Evolutionary conservation across 2,113 vertebrate genomes (phyloP).

Genomic region (Dromiciops gliroides): DNA sequence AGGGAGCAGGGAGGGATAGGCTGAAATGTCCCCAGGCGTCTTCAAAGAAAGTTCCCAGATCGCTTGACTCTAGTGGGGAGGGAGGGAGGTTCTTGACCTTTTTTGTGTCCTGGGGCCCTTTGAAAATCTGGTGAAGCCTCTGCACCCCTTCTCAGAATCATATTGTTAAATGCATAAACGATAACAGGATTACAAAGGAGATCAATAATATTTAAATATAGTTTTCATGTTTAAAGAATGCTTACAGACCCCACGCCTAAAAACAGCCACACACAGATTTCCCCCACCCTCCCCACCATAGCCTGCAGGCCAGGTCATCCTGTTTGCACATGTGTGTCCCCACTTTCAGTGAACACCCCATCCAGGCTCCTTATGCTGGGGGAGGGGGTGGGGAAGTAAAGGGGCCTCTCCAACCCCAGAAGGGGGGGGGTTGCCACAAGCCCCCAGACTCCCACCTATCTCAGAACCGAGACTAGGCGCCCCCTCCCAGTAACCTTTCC

Average conservation of each 20-base stretch:
- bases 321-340: no score
- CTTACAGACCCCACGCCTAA: not conserved
- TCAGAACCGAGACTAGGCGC: no score
- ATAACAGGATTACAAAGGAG: not conserved
- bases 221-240: not conserved
- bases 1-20: no score
- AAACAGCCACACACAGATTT: no score
- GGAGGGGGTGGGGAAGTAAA: not conserved
- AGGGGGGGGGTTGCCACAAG: no score
- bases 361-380: not conserved
- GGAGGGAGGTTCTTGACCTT: not conserved
- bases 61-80: no score
- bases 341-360: not conserved
- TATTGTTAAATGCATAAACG: not conserved
- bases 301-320: no score
- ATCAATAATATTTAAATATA: not conserved
- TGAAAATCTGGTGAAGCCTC: not conserved
- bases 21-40: not conserved
- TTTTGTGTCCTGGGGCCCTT: not conserved
- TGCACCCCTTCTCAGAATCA: not conserved
- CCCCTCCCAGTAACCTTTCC: not conserved
- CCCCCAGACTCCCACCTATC: no score
- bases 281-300: no score
- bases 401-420: not conserved
- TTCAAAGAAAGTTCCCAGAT: no score